Conservation (phyloP, 2,797 vertebrate species). For the Myotis pilosus region DNA sequence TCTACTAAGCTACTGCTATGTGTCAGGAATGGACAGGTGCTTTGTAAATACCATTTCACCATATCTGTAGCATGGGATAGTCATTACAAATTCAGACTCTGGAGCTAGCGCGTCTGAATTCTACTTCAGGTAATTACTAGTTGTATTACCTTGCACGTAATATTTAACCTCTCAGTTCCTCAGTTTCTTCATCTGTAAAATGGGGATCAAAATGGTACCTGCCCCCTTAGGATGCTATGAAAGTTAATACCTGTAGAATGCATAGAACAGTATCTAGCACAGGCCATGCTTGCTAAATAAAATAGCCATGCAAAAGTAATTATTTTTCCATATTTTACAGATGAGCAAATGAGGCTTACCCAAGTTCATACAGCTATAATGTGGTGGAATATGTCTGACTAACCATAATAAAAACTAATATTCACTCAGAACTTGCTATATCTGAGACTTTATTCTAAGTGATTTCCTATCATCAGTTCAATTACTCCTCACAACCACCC, state of each 20-base stretch:
- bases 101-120: not conserved
- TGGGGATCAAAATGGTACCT: not conserved
- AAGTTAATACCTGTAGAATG: not conserved
- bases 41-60: not conserved
- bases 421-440: not conserved
- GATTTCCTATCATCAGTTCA: not conserved
- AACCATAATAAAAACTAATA: constrained; percentile 2
- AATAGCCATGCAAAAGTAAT: not conserved
- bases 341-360: not conserved
- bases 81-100: not conserved
- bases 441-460: not conserved
- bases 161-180: not conserved
- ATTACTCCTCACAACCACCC: not conserved
- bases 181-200: not conserved
- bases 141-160: not conserved
- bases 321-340: not conserved
- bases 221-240: not conserved
- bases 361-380: not conserved
- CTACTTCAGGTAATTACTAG: not conserved
- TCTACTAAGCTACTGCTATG: not conserved
- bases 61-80: not conserved
- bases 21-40: not conserved
- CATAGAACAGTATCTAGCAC: not conserved
- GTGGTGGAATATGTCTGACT: not conserved
- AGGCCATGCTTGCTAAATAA: not conserved